Evolutionary conservation across 2,113 vertebrate genomes (phyloP).

Genomic region (pig (Sus scrofa)): DNA sequence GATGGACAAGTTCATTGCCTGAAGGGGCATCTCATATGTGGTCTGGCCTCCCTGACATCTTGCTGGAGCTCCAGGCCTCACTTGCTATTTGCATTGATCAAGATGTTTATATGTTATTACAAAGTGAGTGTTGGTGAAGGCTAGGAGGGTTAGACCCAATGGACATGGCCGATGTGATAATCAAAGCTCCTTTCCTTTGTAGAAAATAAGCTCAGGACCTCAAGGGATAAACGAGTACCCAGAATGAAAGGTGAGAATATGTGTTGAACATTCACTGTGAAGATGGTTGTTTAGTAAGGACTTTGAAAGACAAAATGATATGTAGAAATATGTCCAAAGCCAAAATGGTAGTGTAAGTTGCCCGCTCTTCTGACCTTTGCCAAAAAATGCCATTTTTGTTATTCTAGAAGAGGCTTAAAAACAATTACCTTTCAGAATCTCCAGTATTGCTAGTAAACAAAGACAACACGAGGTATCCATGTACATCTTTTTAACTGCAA

Average conservation of each 20-base stretch:
- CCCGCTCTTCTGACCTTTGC: not conserved
- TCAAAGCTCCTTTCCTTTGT: not conserved
- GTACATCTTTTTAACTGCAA: slow-evolving; percentile 52
- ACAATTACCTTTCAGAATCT: slow-evolving; percentile 17
- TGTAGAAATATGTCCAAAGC: not conserved
- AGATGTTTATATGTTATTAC: not conserved
- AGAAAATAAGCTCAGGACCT: slow-evolving; percentile 9
- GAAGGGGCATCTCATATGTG: not conserved
- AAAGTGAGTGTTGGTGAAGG: not conserved
- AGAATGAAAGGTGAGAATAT: slow-evolving; percentile 14
- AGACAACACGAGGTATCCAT: not conserved
- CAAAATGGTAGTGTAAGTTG: not conserved
- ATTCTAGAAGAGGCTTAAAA: slow-evolving; percentile 38
- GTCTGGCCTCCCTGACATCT: not conserved
- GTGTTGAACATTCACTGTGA: not conserved
- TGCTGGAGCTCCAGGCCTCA: not conserved
- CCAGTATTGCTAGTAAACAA: slow-evolving; percentile 9
- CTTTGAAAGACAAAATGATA: slow-evolving; percentile 31
- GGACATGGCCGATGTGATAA: not conserved
- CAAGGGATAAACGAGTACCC: not conserved
- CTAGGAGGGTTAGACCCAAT: not conserved
- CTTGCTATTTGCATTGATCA: not conserved
- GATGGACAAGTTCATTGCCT: not conserved
- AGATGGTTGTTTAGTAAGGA: not conserved
- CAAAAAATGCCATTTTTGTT: not conserved